phyloP scores from a whole-genome alignment of 1,140 invertebrate genomes.

The Popillia japonica region DNA sequence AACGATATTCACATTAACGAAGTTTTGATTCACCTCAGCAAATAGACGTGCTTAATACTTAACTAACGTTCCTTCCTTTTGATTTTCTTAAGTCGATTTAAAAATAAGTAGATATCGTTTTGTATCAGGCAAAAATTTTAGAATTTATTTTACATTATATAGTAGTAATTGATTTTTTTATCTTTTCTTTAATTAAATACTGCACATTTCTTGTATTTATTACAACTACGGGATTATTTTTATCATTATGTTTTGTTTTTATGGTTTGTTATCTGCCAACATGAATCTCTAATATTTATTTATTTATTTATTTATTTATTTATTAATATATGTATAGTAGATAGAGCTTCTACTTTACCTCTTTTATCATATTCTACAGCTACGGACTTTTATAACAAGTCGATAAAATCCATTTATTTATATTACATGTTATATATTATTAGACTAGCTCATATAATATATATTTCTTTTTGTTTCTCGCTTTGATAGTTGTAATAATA shows the following conservation, averaged over 20 bases:
- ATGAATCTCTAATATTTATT: slow-evolving; percentile 39
- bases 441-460: slow-evolving; percentile 47
- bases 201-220: slow-evolving; percentile 27
- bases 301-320: not conserved
- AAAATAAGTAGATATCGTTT: slow-evolving; percentile 38
- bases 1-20: slow-evolving; percentile 25
- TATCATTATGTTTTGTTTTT: slow-evolving; percentile 41
- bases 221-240: slow-evolving; percentile 41
- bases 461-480: not conserved
- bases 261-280: slow-evolving; percentile 33
- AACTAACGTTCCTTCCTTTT: slow-evolving; percentile 25
- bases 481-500: slow-evolving; percentile 28
- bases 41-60: slow-evolving; percentile 28
- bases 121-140: slow-evolving; percentile 53
- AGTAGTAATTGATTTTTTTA: slow-evolving; percentile 43
- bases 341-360: not conserved
- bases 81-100: slow-evolving; percentile 38
- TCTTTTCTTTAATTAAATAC: slow-evolving; percentile 37
- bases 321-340: not conserved
- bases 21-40: not conserved
- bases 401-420: slow-evolving; percentile 42
- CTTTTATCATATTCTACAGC: not conserved
- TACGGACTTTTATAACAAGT: slow-evolving; percentile 49
- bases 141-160: slow-evolving; percentile 47
- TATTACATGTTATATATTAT: slow-evolving; percentile 43